Percentiles rank a stretch among this genome's conserved stretches.
phyloP scores from a whole-genome alignment of 2,113 vertebrate genomes.

The Paraplagusia blochii region DNA sequence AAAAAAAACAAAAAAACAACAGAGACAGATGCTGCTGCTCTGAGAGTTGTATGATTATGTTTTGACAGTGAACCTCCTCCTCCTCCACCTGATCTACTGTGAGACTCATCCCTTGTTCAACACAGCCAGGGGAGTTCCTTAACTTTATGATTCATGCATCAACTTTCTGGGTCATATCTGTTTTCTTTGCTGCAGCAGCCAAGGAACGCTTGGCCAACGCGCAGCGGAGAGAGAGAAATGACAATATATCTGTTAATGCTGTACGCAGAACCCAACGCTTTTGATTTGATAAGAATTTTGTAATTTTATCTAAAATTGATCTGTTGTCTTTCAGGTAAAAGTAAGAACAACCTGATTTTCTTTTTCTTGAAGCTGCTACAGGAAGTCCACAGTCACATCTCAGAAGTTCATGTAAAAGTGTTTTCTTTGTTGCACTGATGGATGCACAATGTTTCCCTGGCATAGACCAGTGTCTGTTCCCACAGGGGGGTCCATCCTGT shows the following conservation, averaged over 20 bases:
- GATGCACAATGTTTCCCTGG: slow-evolving; percentile 59
- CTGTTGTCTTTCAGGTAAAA: not conserved
- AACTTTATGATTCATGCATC: slow-evolving; percentile 34
- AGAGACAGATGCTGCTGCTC: not conserved
- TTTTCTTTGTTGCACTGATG: slow-evolving; percentile 42
- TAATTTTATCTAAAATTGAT: slow-evolving; percentile 21
- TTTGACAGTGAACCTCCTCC: not conserved
- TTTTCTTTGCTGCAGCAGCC: slow-evolving; percentile 33
- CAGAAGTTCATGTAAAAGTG: slow-evolving; percentile 43
- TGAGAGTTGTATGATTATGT: not conserved
- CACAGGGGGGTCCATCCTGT: slow-evolving; percentile 55
- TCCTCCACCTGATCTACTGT: not conserved
- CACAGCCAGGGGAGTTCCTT: slow-evolving; percentile 38
- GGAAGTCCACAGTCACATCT: slow-evolving; percentile 32
- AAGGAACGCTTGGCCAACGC: slow-evolving; percentile 27
- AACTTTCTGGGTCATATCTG: slow-evolving; percentile 32
- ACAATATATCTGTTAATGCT: slow-evolving; percentile 62
- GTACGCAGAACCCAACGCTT: slow-evolving; percentile 34
- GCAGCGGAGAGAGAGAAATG: slow-evolving; percentile 37
- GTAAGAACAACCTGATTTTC: slow-evolving; percentile 10
- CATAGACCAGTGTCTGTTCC: slow-evolving; percentile 44
- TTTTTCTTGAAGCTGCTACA: slow-evolving; percentile 12
- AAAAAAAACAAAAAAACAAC: not conserved
- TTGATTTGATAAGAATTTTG: slow-evolving; percentile 7
- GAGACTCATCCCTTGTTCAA: slow-evolving; percentile 22